These are phyloP conservation scores for Hyposoter didymator DNA, from an alignment of 2,888 invertebrate genomes.

Conservation along the genomic window DNA sequence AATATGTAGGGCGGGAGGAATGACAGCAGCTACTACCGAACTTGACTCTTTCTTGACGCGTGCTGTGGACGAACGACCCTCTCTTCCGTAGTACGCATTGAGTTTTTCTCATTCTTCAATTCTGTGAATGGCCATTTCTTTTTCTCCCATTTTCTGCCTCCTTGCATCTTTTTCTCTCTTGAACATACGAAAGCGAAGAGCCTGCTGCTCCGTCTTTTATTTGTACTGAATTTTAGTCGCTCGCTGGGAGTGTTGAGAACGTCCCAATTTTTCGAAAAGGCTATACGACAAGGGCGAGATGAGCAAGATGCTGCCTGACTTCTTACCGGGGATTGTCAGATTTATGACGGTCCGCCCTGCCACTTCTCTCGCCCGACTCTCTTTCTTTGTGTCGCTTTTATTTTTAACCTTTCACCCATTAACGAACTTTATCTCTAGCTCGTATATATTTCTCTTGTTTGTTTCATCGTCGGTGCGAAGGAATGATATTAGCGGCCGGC, in stretches of 20 bases:
- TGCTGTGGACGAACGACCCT: slow-evolving; percentile 18
- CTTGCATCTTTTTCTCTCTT: not conserved
- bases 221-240: slow-evolving; percentile 33
- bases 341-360: slow-evolving; percentile 81
- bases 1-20: slow-evolving; percentile 61
- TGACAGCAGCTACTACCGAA: slow-evolving; percentile 8
- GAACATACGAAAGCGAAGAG: not conserved
- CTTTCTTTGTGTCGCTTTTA: slow-evolving; percentile 71
- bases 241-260: slow-evolving; percentile 44
- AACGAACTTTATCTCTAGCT: slow-evolving; percentile 82
- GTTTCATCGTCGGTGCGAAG: slow-evolving; percentile 58
- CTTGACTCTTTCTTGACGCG: slow-evolving; percentile 47
- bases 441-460: slow-evolving; percentile 76
- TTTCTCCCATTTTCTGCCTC: slow-evolving; percentile 16
- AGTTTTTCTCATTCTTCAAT: slow-evolving; percentile 66
- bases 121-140: slow-evolving; percentile 41
- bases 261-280: slow-evolving; percentile 49
- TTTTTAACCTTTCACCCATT: slow-evolving; percentile 84
- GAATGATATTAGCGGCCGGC: slow-evolving; percentile 64
- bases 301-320: slow-evolving; percentile 70
- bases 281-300: slow-evolving; percentile 16
- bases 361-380: slow-evolving; percentile 66
- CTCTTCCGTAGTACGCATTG: slow-evolving; percentile 26
- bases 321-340: slow-evolving; percentile 79
- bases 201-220: slow-evolving; percentile 9